Percentiles rank a stretch among this genome's conserved stretches.
Evolutionary conservation across 2,888 invertebrate genomes (phyloP).

Genomic region (Heterodera filipjevi): DNA sequence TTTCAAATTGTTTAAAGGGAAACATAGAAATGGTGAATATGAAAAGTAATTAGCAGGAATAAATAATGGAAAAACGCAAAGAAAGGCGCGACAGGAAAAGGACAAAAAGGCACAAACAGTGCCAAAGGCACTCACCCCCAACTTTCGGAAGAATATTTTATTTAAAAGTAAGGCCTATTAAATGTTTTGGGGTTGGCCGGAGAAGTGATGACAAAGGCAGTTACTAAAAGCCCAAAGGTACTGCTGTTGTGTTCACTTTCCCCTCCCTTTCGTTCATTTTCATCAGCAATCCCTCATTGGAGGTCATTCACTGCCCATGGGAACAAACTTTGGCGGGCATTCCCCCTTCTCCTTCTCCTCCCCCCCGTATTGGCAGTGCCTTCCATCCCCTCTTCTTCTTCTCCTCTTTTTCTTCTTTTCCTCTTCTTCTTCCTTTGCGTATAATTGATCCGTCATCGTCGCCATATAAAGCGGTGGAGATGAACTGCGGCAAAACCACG

Average conservation of each 20-base stretch:
- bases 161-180: too few species aligned
- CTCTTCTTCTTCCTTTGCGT: not conserved
- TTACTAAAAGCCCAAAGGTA: too few species aligned
- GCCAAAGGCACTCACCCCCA: too few species aligned
- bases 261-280: not conserved
- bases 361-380: not conserved
- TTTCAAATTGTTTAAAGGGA: not conserved
- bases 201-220: too few species aligned
- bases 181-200: too few species aligned
- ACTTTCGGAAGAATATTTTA: too few species aligned
- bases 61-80: too few species aligned
- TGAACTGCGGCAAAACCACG: not conserved
- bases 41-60: not conserved
- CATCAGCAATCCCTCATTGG: not conserved
- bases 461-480: not conserved
- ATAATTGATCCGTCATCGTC: conserved; percentile 10
- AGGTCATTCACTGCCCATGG: conserved; percentile 7
- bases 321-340: not conserved
- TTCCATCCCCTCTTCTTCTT: not conserved
- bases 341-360: not conserved
- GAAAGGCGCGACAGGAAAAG: too few species aligned
- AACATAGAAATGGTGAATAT: not conserved
- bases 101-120: too few species aligned
- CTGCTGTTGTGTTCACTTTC: too few species aligned
- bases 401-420: not conserved